A percentile compares a stretch with the other conserved stretches of the same genome.
phyloP scores from a whole-genome alignment of 2,888 invertebrate species.

The Xylophagus ater region DNA sequence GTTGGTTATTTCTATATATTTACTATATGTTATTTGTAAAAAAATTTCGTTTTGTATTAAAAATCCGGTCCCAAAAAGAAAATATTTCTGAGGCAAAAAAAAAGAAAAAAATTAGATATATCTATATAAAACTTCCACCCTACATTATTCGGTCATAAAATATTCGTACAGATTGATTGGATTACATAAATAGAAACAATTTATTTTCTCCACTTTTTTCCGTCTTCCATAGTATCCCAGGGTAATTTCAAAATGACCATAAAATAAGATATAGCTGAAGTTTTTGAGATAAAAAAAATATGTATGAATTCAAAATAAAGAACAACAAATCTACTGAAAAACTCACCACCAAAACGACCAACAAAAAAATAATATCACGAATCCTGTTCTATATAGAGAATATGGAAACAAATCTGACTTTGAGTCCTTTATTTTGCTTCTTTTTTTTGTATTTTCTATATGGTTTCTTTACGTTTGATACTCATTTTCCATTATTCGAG shows the following conservation, averaged over 20 bases:
- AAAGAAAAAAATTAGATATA: no score
- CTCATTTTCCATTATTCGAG: constrained; percentile 17
- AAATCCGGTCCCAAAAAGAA: no score
- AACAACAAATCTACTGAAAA: neutral
- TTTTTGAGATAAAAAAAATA: constrained; percentile 14
- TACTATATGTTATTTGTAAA: no score
- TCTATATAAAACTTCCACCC: no score
- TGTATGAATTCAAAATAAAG: neutral
- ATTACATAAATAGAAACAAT: constrained; percentile 17
- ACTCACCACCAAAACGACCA: neutral
- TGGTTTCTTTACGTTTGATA: no score
- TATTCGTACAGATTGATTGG: constrained; percentile 18
- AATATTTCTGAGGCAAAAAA: no score
- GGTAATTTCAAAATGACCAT: constrained; percentile 16
- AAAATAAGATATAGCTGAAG: constrained; percentile 16
- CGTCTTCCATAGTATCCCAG: constrained; percentile 9
- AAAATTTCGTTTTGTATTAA: no score
- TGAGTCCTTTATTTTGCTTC: neutral
- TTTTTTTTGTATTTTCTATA: constrained; percentile 10
- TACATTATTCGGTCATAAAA: no score
- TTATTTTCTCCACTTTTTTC: constrained; percentile 12
- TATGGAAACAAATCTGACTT: constrained; percentile 10
- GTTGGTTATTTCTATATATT: no score
- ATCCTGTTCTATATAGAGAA: no score
- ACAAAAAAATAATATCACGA: neutral